These are phyloP conservation scores for Peromyscus melanophrys DNA, from an alignment of 2,797 vertebrate genomes.

Conservation along the genomic window DNA sequence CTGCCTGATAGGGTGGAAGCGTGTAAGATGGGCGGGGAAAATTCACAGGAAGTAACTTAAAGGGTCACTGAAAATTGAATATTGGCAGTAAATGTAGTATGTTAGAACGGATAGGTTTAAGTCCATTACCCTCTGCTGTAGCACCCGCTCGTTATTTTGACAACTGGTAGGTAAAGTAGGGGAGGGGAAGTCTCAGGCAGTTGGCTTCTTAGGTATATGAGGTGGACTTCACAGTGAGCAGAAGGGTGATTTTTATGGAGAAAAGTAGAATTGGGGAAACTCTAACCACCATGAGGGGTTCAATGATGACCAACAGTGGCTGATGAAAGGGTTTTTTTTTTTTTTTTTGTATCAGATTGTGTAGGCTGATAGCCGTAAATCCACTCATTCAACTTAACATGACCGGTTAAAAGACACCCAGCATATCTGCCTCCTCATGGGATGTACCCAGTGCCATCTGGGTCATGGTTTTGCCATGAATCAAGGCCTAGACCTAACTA, in stretches of 20 bases:
- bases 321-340: too few relatives aligned
- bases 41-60: background rate
- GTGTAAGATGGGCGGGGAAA: background rate
- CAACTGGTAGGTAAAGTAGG: background rate
- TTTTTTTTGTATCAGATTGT: too few relatives aligned
- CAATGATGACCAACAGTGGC: background rate
- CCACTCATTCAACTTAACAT: background rate
- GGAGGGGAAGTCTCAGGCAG: too few relatives aligned
- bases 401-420: fast-evolving
- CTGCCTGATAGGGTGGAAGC: background rate
- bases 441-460: background rate
- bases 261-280: background rate
- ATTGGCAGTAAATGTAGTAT: background rate
- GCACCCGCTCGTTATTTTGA: background rate
- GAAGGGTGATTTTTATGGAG: background rate
- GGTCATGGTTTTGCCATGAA: background rate
- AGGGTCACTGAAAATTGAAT: background rate
- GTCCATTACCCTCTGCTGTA: background rate
- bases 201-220: background rate
- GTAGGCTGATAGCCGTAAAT: background rate
- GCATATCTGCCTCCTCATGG: background rate
- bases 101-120: background rate
- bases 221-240: background rate
- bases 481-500: background rate
- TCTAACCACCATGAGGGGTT: background rate